Evolutionary conservation across 2,888 invertebrate genomes (phyloP).

Genomic region (Scaptodrosophila latifasciaeformis): DNA sequence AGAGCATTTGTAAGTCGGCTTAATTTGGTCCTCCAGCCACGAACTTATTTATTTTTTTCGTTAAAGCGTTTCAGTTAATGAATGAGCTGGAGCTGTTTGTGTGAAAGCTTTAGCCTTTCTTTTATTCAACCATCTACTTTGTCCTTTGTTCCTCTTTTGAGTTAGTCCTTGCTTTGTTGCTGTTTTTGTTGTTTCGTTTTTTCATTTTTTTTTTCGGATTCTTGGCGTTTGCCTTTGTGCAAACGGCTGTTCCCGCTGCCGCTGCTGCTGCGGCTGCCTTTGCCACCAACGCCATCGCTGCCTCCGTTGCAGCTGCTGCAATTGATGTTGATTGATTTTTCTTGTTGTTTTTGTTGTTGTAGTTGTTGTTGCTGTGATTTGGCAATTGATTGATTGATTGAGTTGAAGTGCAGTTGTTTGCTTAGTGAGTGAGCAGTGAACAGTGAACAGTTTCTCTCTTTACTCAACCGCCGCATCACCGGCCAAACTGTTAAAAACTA

Average conservation of each 20-base stretch:
- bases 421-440: conserved; percentile 4
- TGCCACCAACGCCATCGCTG: too few relatives aligned
- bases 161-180: too few relatives aligned
- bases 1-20: conserved; percentile 22
- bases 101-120: conserved; percentile 13
- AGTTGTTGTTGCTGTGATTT: conserved; percentile 53
- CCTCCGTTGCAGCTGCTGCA: too few relatives aligned
- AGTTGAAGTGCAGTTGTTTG: conserved; percentile 38
- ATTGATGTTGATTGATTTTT: conserved; percentile 12
- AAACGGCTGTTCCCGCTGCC: too few relatives aligned
- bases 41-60: conserved; percentile 30
- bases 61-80: conserved; percentile 55
- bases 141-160: too few relatives aligned
- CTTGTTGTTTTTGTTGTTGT: conserved; percentile 9
- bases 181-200: conserved; percentile 5
- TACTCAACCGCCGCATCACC: too few relatives aligned
- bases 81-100: conserved; percentile 46
- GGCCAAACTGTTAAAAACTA: conserved; percentile 55
- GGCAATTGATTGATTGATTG: conserved; percentile 60
- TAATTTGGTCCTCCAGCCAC: too few relatives aligned
- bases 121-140: conserved; percentile 18
- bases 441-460: too few relatives aligned
- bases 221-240: background rate
- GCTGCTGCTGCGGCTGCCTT: background rate
- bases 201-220: conserved; percentile 8